A percentile compares a stretch with the other conserved stretches of the same genome.
Evolutionary conservation across 35 echinoderm and acorn worm genomes (phyloP).

Genomic region (Ophioderma brevispina): DNA sequence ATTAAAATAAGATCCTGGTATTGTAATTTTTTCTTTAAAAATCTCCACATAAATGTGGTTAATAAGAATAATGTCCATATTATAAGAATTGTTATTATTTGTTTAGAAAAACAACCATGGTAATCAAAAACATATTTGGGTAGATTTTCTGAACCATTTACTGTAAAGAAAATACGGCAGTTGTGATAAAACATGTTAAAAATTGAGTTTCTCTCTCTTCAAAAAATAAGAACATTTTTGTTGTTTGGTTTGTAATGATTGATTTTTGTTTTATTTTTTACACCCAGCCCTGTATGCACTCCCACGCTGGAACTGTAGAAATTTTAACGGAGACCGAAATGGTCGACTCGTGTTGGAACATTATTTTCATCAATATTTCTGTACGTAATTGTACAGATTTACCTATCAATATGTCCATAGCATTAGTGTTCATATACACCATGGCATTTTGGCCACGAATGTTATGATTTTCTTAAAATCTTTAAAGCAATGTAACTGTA

Average conservation of each 20-base stretch:
- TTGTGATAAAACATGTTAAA: neutral
- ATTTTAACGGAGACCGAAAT: neutral
- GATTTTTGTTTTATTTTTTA: neutral
- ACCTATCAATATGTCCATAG: conserved; percentile 3
- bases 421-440: neutral
- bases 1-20: neutral
- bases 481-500: neutral
- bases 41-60: neutral
- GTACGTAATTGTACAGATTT: neutral
- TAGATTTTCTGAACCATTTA: neutral
- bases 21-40: neutral
- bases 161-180: conserved; percentile 2
- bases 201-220: conserved; percentile 2
- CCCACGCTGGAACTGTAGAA: neutral
- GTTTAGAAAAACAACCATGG: neutral
- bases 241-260: conserved; percentile 11
- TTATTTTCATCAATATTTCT: neutral
- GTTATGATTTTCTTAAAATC: neutral
- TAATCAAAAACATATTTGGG: neutral
- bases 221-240: neutral
- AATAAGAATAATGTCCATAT: conserved; percentile 6
- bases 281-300: neutral
- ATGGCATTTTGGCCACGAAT: neutral
- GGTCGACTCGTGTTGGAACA: neutral
- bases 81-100: conserved; percentile 9